Percentiles rank a stretch among this genome's conserved stretches.
phyloP scores from a whole-genome alignment of 2,113 vertebrate genomes.

The Corythornis madagascariensis region DNA sequence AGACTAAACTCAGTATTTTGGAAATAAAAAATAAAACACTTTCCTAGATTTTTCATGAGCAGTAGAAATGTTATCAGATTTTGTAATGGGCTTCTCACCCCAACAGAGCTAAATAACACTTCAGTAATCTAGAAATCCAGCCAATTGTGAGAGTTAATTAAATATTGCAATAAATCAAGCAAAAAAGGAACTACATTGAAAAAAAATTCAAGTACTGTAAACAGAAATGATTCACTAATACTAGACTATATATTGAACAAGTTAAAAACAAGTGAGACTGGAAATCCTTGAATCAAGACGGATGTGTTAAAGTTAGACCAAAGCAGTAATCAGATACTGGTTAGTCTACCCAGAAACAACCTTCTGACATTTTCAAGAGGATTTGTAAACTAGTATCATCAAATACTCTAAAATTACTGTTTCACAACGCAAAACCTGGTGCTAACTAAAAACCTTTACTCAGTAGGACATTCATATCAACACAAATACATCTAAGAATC shows the following conservation, averaged over 20 bases:
- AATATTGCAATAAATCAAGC: conserved; percentile 6
- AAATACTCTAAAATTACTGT: not conserved
- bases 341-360: not conserved
- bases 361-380: not conserved
- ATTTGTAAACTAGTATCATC: not conserved
- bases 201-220: not conserved
- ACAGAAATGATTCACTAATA: not conserved
- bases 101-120: not conserved
- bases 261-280: not conserved
- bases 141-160: not conserved
- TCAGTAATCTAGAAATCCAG: not conserved
- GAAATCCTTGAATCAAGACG: not conserved
- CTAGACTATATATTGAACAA: not conserved
- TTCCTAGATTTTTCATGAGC: not conserved
- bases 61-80: not conserved
- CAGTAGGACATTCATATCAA: not conserved
- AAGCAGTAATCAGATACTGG: not conserved
- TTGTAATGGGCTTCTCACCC: conserved; percentile 1
- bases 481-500: not conserved
- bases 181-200: not conserved
- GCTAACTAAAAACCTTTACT: not conserved
- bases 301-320: not conserved
- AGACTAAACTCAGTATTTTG: conserved; percentile 4
- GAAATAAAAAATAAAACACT: not conserved
- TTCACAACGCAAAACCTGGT: not conserved